A percentile compares a stretch with the other conserved stretches of the same genome.
Evolutionary conservation across 2,797 vertebrate species (phyloP).

Genomic region (Acanthis flammea): DNA sequence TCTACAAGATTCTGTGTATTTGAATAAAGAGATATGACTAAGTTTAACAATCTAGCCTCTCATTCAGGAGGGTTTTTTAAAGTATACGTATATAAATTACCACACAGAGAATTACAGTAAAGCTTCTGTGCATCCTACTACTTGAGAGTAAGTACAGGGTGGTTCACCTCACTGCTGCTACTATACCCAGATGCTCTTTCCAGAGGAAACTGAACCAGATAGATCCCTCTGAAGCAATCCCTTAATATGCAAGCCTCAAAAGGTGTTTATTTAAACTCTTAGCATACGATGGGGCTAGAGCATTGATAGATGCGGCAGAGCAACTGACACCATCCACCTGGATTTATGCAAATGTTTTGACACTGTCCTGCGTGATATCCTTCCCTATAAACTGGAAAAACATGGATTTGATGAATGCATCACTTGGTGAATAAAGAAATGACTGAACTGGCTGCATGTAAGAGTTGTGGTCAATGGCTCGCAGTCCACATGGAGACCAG

Average conservation of each 20-base stretch:
- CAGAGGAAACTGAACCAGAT: neutral
- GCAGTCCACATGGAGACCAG: neutral
- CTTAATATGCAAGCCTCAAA: neutral
- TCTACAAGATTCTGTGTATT: neutral
- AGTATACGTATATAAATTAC: neutral
- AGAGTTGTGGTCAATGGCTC: neutral
- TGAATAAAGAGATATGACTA: neutral
- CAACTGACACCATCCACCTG: neutral
- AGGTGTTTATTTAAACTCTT: neutral
- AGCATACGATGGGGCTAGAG: neutral
- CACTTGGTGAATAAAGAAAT: neutral
- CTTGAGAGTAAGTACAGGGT: neutral
- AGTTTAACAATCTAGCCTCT: neutral
- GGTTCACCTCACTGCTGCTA: neutral
- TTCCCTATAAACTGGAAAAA: neutral
- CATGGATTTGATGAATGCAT: neutral
- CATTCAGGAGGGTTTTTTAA: neutral
- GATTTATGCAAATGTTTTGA: neutral
- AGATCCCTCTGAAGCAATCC: neutral
- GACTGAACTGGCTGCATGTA: neutral
- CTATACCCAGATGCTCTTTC: neutral
- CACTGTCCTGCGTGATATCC: accelerated
- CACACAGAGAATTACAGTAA: neutral
- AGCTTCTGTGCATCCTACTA: neutral
- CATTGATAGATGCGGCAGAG: neutral